Evolutionary conservation across 2,113 vertebrate genomes (phyloP).

Genomic region (Aleadryas rufinucha): DNA sequence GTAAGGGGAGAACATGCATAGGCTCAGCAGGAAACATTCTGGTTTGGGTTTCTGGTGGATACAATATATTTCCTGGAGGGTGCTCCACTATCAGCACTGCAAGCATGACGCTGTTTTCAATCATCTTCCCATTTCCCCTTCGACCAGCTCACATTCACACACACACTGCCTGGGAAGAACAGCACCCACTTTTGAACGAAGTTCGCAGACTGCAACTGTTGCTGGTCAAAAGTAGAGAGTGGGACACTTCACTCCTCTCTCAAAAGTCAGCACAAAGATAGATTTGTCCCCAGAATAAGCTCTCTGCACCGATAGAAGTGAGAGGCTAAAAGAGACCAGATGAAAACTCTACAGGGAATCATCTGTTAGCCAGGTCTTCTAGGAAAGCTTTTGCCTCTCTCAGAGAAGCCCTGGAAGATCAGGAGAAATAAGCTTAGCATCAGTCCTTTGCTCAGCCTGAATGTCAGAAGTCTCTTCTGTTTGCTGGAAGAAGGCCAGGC

Average conservation of each 20-base stretch:
- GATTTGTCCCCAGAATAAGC: neutral
- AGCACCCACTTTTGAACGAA: neutral
- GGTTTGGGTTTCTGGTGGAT: neutral
- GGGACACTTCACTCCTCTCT: neutral
- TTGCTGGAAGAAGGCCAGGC: neutral
- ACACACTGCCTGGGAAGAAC: neutral
- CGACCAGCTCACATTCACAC: fast-evolving
- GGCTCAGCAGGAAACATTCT: neutral
- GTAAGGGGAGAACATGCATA: neutral
- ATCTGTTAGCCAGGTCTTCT: neutral
- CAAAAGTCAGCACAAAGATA: neutral
- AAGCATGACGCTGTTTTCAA: neutral
- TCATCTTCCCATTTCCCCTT: neutral
- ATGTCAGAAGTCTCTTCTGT: neutral
- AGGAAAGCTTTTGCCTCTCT: neutral
- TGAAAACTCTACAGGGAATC: neutral
- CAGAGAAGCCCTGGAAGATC: neutral
- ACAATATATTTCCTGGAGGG: neutral
- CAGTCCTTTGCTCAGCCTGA: neutral
- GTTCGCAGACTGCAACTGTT: neutral
- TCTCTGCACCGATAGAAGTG: neutral
- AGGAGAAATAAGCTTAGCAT: neutral
- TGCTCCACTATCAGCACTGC: neutral
- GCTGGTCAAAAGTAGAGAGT: neutral
- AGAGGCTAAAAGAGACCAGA: neutral